phyloP scores from a whole-genome alignment of 2,888 invertebrate genomes.

The Platynereis dumerilii region DNA sequence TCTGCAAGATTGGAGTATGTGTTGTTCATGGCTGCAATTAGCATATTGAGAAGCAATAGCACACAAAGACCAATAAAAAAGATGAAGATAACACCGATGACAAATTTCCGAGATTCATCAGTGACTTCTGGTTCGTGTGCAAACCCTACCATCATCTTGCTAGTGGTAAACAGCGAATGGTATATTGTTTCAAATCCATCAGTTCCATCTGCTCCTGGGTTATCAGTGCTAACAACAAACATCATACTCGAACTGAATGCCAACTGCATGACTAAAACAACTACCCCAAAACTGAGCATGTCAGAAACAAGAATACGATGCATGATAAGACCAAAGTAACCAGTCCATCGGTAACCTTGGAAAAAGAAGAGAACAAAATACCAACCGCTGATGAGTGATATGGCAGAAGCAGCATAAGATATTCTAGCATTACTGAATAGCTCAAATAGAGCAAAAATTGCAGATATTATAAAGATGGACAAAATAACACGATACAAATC shows the following conservation, averaged over 20 bases:
- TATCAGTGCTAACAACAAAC: neutral
- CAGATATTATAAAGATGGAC: neutral
- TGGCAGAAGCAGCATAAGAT: too few relatives aligned
- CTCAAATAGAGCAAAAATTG: too few relatives aligned
- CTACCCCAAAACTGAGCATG: constrained; percentile 10
- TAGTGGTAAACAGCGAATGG: constrained; percentile 4
- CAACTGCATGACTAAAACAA: neutral
- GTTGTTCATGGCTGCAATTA: constrained; percentile 21
- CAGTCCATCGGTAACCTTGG: neutral
- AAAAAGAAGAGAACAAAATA: constrained; percentile 15
- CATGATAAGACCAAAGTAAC: constrained; percentile 18
- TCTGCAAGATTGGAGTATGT: constrained; percentile 6
- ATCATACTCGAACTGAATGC: constrained; percentile 12
- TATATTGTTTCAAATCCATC: neutral
- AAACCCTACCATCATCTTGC: constrained; percentile 10
- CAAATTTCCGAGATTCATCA: neutral
- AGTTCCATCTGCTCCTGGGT: neutral
- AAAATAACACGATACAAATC: neutral
- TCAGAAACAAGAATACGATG: constrained; percentile 23
- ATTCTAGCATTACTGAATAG: too few relatives aligned
- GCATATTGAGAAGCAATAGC: constrained; percentile 18
- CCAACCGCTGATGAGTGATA: neutral
- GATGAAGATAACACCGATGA: neutral
- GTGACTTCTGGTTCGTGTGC: neutral
- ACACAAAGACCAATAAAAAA: neutral